phyloP scores from a whole-genome alignment of 2,888 invertebrate species.

The Nemurella pictetii region DNA sequence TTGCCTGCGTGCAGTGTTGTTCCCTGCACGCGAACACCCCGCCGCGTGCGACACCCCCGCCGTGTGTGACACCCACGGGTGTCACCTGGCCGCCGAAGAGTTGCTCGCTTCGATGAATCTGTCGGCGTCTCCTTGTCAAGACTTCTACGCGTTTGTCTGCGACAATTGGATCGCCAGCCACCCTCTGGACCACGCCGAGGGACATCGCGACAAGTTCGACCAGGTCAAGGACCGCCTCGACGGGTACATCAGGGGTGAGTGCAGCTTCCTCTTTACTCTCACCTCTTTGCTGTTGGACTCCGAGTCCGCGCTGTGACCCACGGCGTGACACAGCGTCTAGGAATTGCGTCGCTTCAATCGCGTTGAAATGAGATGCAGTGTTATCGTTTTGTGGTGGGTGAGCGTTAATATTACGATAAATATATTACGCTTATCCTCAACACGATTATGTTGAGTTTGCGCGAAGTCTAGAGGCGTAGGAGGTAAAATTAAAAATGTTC shows the following conservation, averaged over 20 bases:
- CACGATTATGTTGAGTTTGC: no score
- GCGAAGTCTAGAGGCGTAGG: no score
- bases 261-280: not conserved
- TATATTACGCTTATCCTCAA: no score
- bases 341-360: no score
- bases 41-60: no score
- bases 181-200: slow-evolving; percentile 49
- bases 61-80: not conserved
- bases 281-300: no score
- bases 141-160: slow-evolving; percentile 53
- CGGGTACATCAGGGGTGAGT: slow-evolving; percentile 57
- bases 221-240: slow-evolving; percentile 62
- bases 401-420: no score
- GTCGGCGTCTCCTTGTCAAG: slow-evolving; percentile 51
- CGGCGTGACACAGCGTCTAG: not conserved
- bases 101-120: slow-evolving; percentile 45
- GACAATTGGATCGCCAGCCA: slow-evolving; percentile 50
- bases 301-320: not conserved
- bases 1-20: no score
- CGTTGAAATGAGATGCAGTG: no score
- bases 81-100: not conserved
- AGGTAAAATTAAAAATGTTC: no score
- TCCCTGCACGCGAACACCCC: no score
- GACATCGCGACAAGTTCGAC: slow-evolving; percentile 63
- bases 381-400: no score